These are phyloP conservation scores for Anser brachyrhynchus DNA, from an alignment of 2,113 vertebrate species.

Conservation along the genomic window DNA sequence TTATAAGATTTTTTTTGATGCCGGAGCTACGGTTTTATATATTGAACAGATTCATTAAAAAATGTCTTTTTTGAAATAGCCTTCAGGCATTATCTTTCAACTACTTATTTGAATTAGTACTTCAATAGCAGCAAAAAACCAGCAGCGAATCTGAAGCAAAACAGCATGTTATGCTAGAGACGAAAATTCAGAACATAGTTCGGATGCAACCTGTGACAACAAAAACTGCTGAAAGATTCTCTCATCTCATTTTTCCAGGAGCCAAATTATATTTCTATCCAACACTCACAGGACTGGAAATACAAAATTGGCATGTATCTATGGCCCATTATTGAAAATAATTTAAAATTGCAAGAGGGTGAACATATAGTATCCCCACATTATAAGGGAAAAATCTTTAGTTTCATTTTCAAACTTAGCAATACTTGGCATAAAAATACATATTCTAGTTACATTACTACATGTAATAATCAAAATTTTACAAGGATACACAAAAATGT, in stretches of 20 bases:
- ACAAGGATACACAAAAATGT: background rate
- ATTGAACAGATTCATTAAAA: background rate
- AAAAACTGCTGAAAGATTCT: background rate
- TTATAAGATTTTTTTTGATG: background rate
- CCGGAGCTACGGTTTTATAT: background rate
- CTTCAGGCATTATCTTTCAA: background rate
- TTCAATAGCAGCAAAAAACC: background rate
- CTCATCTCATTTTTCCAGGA: background rate
- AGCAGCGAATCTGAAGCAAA: background rate
- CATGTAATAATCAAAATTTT: background rate
- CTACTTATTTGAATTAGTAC: background rate
- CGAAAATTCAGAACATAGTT: background rate
- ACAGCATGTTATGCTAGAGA: background rate
- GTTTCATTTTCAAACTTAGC: background rate
- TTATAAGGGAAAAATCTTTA: rapidly evolving
- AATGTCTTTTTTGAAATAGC: background rate
- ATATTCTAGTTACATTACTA: background rate
- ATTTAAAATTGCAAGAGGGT: background rate
- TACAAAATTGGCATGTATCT: background rate
- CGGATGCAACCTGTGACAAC: background rate
- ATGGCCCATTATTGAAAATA: background rate
- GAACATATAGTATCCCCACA: background rate
- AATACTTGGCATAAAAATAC: background rate
- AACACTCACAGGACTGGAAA: background rate
- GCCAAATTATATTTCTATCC: background rate